Base-by-base conservation (phyloP, 2,888 invertebrate species). In the Quadroppia sp. region DNA sequence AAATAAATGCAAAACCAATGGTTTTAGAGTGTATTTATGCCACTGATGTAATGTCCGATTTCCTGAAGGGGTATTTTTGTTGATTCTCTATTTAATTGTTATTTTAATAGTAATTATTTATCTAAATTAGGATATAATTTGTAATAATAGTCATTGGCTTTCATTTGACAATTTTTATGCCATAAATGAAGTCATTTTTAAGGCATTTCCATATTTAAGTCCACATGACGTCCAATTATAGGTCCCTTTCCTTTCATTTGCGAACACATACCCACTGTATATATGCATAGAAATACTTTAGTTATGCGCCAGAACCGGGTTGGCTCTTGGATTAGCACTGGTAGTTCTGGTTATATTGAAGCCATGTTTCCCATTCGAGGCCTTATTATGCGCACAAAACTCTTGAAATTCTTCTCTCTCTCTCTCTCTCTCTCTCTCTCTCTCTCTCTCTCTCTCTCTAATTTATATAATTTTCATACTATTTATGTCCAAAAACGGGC, bases 101-200 rank as follows among this genome's bases (percentile, higher is more conserved):
- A 67, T 67, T 67, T 67, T 67, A 20, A 40, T 67, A 20, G 67
- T 23, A 67, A 67, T 67, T 67, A 67, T 67, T 67, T 67, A 67
- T 67, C 67, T 67, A 40, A 64, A 67, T 67, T 30, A 67, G 13
- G n/a, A 40, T 20, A 67, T 67, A 67, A 67, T 67, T 67, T 67
- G 67, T 67, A 67, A 67, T 40, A 67, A 17, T 40, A 67, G 67
- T 67, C 67, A 67, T 67, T 40, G 67, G 67, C 40, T 67, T 67
- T 36, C 67, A 67, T 67, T 67, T 67, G 67, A 67, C 67, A 67
- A 67, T 67, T 67, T 67, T 67, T 40, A 67, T 67, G 23, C 40
- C 13, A 67, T 67, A 67, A 67, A 67, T 67, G 40, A 67, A 67
- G 40, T 40, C 67, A 67, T 67, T 67, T 64, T 67, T 40, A 1